Evolutionary conservation across 2,797 vertebrate genomes (phyloP), one percentile per base, ranked within the genome.

Genomic region (Fratercula arctica): DNA sequence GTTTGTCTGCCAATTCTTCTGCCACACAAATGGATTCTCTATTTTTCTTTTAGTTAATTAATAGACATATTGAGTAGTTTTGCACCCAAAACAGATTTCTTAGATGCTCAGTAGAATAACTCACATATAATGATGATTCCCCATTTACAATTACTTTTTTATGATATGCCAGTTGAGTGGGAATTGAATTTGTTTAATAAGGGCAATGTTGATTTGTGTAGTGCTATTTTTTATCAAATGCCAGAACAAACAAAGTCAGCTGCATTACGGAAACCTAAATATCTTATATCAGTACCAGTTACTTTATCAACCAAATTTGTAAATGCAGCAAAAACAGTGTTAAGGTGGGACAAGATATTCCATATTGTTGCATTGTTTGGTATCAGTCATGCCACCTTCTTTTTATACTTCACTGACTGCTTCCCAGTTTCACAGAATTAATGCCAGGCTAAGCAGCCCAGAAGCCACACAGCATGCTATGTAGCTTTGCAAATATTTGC

Each of bases 121-220:
- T 85, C 31, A 67, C 12, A n/a, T 43, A 56, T 83, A 86, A 83
- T 26, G 48, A 85, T 51, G 89, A 67, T 59, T 48, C 26, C 37
- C 13, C 18, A 56, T 60, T 91, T 87, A 76, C 67, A 89, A 35
- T 89, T 70, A 45, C 31, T 83, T 91, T 90, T 79, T 66, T 25
- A 90, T 93, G n/a, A 83, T 64, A 14, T 33, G 76, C 59, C 51
- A 69, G 33, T 66, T 87, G 66, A 85, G n/a, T 63, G 29, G 75
- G 54, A 81, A 86, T 85, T 84, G 8, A 90, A 85, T 79, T 85
- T 87, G 26, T 82, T 93, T 85, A 91, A 39, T 83, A 87, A 92
- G 29, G 25, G 72, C 50, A 81, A 45, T 70, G 59, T 16, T 85
- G 78, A 85, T 89, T 91, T 95, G 46, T 85, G 31, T 82, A 70